These are phyloP conservation scores for Rhadina sibilatrix DNA, from an alignment of 2,113 vertebrate genomes.

Conservation along the genomic window DNA sequence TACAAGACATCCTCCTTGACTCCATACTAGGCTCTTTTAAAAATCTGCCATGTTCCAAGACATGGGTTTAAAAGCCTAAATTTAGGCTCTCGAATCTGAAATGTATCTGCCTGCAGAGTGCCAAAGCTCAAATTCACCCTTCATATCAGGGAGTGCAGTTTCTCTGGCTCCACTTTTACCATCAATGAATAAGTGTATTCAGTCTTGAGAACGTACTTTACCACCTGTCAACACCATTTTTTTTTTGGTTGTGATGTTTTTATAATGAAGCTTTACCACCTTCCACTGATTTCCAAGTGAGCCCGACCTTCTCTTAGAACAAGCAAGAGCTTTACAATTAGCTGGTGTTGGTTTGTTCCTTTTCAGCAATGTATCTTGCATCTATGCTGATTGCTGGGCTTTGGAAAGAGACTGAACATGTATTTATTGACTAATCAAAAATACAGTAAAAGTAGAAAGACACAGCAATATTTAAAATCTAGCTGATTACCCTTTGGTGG, in stretches of 20 bases:
- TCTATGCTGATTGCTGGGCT: constrained; percentile 46
- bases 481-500: constrained; percentile 67
- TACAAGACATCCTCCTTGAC: not conserved
- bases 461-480: constrained; percentile 72
- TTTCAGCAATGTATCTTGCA: constrained; percentile 14
- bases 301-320: constrained; percentile 9
- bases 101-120: not conserved
- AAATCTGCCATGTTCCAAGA: not conserved
- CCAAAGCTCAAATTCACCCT: not conserved
- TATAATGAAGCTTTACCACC: constrained; percentile 11
- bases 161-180: not conserved
- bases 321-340: constrained; percentile 9
- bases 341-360: constrained; percentile 13
- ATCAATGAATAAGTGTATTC: not conserved
- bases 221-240: constrained; percentile 23
- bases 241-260: not conserved
- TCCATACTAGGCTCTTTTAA: not conserved
- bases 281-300: constrained; percentile 19
- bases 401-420: constrained; percentile 41
- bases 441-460: constrained; percentile 70
- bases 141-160: not conserved
- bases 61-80: not conserved
- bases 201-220: not conserved
- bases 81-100: not conserved
- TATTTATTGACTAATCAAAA: constrained; percentile 73